A percentile compares a stretch with the other conserved stretches of the same genome.
These are phyloP conservation scores for Bombus ignitus DNA, from an alignment of 1,140 invertebrate genomes.

Conservation along the genomic window DNA sequence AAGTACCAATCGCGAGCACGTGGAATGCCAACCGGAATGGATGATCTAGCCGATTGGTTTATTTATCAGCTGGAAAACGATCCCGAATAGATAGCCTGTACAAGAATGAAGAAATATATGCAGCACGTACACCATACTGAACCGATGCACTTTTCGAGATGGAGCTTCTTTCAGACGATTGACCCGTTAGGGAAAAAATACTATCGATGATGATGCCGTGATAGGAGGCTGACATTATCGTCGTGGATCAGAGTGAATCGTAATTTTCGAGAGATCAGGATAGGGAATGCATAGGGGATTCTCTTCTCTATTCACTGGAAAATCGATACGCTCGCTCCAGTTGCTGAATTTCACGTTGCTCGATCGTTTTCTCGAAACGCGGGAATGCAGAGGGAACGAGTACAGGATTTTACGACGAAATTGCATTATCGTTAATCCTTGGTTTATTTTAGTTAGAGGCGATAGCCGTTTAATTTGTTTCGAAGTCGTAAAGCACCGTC, in stretches of 20 bases:
- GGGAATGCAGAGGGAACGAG: not conserved
- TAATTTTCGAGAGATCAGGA: conserved; percentile 48
- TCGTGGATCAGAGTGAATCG: conserved; percentile 50
- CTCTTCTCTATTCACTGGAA: conserved; percentile 12
- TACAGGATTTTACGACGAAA: not conserved
- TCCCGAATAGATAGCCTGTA: conserved; percentile 34
- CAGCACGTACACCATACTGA: not conserved
- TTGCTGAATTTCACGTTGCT: conserved; percentile 6
- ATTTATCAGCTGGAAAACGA: conserved; percentile 52
- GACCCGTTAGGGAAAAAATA: conserved; percentile 39
- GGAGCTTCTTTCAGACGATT: conserved; percentile 50
- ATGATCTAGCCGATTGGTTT: conserved; percentile 41
- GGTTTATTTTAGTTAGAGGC: too few species aligned
- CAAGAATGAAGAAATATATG: conserved; percentile 31
- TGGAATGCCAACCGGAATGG: conserved; percentile 35
- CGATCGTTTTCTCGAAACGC: not conserved
- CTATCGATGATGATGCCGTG: conserved; percentile 36
- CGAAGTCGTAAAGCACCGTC: not conserved
- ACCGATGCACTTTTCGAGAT: conserved; percentile 28
- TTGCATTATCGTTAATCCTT: not conserved
- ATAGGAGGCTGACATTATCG: conserved; percentile 44
- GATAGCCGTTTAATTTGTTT: not conserved
- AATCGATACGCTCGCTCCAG: conserved; percentile 33
- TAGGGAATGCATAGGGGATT: not conserved
- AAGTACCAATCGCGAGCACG: conserved; percentile 26